phyloP scores from a whole-genome alignment of 2,797 vertebrate species.

The Spea hammondii region DNA sequence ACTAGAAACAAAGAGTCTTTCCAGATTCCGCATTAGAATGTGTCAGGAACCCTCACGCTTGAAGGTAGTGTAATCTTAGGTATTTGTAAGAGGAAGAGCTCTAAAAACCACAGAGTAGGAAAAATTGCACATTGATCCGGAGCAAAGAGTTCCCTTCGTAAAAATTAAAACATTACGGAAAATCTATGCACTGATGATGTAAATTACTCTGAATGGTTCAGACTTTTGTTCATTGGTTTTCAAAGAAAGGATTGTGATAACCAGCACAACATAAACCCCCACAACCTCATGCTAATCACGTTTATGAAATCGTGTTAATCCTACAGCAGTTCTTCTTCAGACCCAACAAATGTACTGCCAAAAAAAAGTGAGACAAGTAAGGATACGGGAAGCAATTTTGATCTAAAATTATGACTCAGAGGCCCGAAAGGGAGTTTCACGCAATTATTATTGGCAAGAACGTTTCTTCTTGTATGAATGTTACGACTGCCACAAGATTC shows the following conservation, averaged over 20 bases:
- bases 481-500: slow-evolving; percentile 38
- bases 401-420: slow-evolving; percentile 45
- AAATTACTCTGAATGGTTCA: neutral
- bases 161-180: neutral
- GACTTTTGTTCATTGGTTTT: neutral
- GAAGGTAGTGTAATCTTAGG: too few relatives aligned
- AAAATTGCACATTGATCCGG: too few relatives aligned
- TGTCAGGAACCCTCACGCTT: too few relatives aligned
- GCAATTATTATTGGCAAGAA: slow-evolving; percentile 44
- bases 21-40: too few relatives aligned
- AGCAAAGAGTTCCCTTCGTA: too few relatives aligned
- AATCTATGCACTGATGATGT: neutral
- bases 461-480: slow-evolving; percentile 36
- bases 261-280: neutral
- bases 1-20: too few relatives aligned
- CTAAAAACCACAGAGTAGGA: too few relatives aligned
- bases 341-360: slow-evolving; percentile 48
- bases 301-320: slow-evolving; percentile 38
- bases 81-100: too few relatives aligned
- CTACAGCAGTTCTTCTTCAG: slow-evolving; percentile 37
- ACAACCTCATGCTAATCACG: neutral
- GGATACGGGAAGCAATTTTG: slow-evolving; percentile 42
- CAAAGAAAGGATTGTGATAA: neutral
- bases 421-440: slow-evolving; percentile 44
- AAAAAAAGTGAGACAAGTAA: slow-evolving; percentile 27